A percentile compares a stretch with the other conserved stretches of the same genome.
Evolutionary conservation across 2,113 vertebrate genomes (phyloP).

Genomic region (Heloderma charlesbogerti): DNA sequence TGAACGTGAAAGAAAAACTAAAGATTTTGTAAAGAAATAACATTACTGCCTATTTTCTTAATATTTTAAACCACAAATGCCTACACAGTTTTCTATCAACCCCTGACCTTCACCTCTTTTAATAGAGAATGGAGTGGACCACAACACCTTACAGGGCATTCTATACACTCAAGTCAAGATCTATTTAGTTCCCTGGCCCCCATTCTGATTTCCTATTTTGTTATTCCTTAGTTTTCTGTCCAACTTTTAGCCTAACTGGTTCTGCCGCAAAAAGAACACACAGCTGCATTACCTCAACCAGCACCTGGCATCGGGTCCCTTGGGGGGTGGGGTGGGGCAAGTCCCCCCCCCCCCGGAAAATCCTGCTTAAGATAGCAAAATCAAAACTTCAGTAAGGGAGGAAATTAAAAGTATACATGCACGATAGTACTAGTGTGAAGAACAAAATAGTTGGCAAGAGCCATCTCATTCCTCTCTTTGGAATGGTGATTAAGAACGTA

Average conservation of each 20-base stretch:
- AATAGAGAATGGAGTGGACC: background rate
- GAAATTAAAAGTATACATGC: background rate
- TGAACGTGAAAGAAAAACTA: background rate
- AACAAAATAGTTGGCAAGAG: constrained; percentile 6
- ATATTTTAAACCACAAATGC: background rate
- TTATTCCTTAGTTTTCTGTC: background rate
- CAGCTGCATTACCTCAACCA: background rate
- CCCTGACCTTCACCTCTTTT: background rate
- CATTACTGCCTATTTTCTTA: background rate
- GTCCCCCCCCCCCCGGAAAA: background rate
- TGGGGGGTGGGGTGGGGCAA: no score
- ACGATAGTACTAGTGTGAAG: background rate
- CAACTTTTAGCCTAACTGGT: background rate
- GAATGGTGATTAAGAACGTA: constrained; percentile 29
- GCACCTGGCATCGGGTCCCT: background rate
- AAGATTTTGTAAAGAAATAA: constrained; percentile 9
- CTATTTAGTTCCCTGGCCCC: background rate
- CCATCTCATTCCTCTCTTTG: constrained; percentile 8
- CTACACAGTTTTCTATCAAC: background rate
- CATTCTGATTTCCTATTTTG: background rate
- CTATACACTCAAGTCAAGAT: background rate
- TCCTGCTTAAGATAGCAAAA: background rate
- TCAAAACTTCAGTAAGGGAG: background rate
- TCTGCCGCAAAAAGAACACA: background rate
- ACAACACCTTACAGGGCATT: background rate